Evolutionary conservation across 2,113 vertebrate species (phyloP).

Genomic region (Erythrolamprus reginae): DNA sequence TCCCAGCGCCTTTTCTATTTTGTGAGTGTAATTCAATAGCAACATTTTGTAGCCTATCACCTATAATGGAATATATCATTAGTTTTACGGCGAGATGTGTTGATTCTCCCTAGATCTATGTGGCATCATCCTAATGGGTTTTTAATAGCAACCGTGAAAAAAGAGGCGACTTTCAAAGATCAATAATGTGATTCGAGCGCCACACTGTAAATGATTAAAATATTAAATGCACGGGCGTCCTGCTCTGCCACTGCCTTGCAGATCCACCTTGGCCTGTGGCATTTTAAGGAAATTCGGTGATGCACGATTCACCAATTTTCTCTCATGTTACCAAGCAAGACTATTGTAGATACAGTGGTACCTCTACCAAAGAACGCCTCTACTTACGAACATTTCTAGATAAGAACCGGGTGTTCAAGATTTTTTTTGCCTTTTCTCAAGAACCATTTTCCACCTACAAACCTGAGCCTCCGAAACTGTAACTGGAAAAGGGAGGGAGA

Average conservation of each 20-base stretch:
- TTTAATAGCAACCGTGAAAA: conserved; percentile 9
- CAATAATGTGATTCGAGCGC: background rate
- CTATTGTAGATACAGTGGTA: no score
- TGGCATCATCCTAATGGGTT: background rate
- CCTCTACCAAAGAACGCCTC: no score
- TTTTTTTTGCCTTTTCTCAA: no score
- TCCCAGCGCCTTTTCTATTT: conserved; percentile 39
- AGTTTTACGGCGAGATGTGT: conserved; percentile 45
- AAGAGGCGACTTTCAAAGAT: background rate
- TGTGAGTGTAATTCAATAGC: conserved; percentile 54
- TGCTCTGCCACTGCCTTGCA: background rate
- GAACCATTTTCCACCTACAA: no score
- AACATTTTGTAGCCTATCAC: conserved; percentile 49
- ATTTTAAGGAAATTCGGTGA: no score
- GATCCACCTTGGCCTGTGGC: background rate
- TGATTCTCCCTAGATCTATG: conserved; percentile 20
- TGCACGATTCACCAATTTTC: no score
- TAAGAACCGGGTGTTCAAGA: no score
- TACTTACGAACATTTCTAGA: no score
- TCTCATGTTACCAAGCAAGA: no score
- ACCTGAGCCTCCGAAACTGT: no score
- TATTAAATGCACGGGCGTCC: background rate
- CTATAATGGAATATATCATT: conserved; percentile 56
- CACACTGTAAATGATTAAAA: background rate
- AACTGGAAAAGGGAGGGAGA: no score